phyloP scores from a whole-genome alignment of 2,888 invertebrate species.

The Drosophila emarginata region DNA sequence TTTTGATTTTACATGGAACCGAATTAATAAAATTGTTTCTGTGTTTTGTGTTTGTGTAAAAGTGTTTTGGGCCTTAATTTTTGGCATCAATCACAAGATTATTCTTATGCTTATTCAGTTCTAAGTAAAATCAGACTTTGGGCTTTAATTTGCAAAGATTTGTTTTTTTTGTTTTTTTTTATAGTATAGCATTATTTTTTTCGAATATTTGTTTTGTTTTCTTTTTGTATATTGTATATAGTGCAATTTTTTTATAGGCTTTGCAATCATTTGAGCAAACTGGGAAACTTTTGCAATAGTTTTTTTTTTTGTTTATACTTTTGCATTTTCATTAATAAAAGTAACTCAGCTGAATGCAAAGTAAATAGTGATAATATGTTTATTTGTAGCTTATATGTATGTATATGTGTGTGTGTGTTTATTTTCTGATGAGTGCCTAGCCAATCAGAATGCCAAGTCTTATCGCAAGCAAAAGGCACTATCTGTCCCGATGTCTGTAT shows the following conservation, averaged over 20 bases:
- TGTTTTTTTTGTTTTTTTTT: conserved; percentile 26
- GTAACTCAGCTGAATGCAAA: conserved; percentile 65
- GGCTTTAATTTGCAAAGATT: conserved; percentile 39
- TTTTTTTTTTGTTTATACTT: background rate
- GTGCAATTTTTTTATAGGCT: conserved; percentile 52
- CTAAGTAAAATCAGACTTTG: conserved; percentile 79
- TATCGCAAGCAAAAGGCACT: conserved; percentile 48
- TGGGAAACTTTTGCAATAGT: conserved; percentile 16
- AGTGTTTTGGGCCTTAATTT: conserved; percentile 16
- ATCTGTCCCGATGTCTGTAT: conserved; percentile 16
- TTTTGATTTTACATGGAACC: conserved; percentile 79
- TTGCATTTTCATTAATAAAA: conserved; percentile 8
- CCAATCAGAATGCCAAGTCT: conserved; percentile 60
- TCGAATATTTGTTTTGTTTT: conserved; percentile 16
- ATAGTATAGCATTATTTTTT: conserved; percentile 24
- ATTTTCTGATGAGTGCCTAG: conserved; percentile 43
- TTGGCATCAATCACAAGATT: conserved; percentile 38
- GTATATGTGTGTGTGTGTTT: conserved; percentile 26
- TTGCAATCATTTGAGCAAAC: conserved; percentile 58
- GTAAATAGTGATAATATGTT: conserved; percentile 29
- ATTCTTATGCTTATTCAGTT: conserved; percentile 56
- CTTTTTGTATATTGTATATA: conserved; percentile 23
- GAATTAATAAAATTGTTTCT: conserved; percentile 43
- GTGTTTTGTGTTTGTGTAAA: conserved; percentile 10
- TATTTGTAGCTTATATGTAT: conserved; percentile 21